phyloP scores from a whole-genome alignment of 2,888 invertebrate species.

The Drosophila acutilabella region DNA sequence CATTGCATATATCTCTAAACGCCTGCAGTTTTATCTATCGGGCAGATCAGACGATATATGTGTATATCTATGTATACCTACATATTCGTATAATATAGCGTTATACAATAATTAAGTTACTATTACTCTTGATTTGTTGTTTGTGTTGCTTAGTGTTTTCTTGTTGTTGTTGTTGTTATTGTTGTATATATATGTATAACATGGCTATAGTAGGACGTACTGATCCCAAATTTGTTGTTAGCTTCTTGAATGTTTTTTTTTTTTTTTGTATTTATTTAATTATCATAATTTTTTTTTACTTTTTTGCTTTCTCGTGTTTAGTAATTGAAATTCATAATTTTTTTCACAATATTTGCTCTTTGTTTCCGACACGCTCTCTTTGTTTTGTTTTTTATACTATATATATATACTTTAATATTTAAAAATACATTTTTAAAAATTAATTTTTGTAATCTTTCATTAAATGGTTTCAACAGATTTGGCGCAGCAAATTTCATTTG shows the following conservation, averaged over 20 bases:
- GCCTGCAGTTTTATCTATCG: slow-evolving; percentile 39
- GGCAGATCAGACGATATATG: slow-evolving; percentile 45
- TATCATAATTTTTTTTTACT: slow-evolving; percentile 12
- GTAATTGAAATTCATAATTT: slow-evolving; percentile 82
- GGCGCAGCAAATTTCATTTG: slow-evolving; percentile 81
- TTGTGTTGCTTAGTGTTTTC: slow-evolving; percentile 58
- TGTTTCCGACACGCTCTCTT: slow-evolving; percentile 75
- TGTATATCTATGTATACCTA: slow-evolving; percentile 36
- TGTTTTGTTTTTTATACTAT: slow-evolving; percentile 65
- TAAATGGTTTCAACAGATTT: slow-evolving; percentile 80
- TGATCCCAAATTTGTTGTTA: slow-evolving; percentile 83
- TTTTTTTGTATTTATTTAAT: slow-evolving; percentile 7
- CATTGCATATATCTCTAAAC: slow-evolving; percentile 69
- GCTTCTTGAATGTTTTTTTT: slow-evolving; percentile 58
- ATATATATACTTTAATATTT: slow-evolving; percentile 74
- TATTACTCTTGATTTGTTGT: slow-evolving; percentile 61
- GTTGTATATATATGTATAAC: slow-evolving; percentile 76
- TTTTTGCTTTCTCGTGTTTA: slow-evolving; percentile 48
- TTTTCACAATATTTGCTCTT: slow-evolving; percentile 80
- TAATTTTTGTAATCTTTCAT: slow-evolving; percentile 74
- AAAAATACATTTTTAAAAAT: slow-evolving; percentile 77
- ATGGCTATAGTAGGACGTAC: slow-evolving; percentile 83
- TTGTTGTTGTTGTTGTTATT: slow-evolving; percentile 43
- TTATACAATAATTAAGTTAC: slow-evolving; percentile 71
- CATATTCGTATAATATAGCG: slow-evolving; percentile 61